Base-by-base conservation (phyloP, 2,113 vertebrate genomes). In the Cyprinodon brontotheroides region DNA sequence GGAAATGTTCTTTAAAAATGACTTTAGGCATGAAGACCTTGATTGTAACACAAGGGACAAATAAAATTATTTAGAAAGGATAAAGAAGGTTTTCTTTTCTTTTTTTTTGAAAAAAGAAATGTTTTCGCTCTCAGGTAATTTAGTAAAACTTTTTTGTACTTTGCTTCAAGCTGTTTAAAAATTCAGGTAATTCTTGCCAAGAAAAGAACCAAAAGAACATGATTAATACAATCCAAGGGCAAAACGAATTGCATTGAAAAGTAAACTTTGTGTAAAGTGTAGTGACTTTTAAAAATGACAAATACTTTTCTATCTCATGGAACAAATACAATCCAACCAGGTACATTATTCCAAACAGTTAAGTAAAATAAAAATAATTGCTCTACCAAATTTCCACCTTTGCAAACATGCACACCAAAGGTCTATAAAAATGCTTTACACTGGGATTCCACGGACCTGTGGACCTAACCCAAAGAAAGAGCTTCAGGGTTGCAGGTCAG, bases 201-300 rank as follows among this genome's bases (percentile, higher is more conserved):
- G 78, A 66, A 83, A 86, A 81, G 59, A 68, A 69, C 50, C 70
- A 48, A 40, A 38, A 62, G 29, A 72, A 80, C 72, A 89, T 74
- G 89, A 87, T 86, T 82, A 72, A 74, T 41, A 69, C 60, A 70
- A 71, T 77, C 74, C 87, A 90, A 89, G 87, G 87, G 76, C 85
- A 89, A 88, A 87, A 74, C 20, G 7, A 73, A 71, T 83, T 66
- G 57, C 74, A 62, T 82, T 63, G 64, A 85, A 67, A 76, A 39
- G 70, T 38, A 13, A 50, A 87, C 74, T 81, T 84, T 81, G 75
- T 12, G 43, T 48, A 72, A 80, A 87, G 85, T 77, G 72, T 68
- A 85, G 89, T 89, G 79, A 70, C 78, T 87, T 79, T 86, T 88
- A 72, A 80, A 80, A 84, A 79, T 84, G 80, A 84, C 88, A 81